phyloP scores from a whole-genome alignment of 2,888 invertebrate species.

The Lissonota sp. region DNA sequence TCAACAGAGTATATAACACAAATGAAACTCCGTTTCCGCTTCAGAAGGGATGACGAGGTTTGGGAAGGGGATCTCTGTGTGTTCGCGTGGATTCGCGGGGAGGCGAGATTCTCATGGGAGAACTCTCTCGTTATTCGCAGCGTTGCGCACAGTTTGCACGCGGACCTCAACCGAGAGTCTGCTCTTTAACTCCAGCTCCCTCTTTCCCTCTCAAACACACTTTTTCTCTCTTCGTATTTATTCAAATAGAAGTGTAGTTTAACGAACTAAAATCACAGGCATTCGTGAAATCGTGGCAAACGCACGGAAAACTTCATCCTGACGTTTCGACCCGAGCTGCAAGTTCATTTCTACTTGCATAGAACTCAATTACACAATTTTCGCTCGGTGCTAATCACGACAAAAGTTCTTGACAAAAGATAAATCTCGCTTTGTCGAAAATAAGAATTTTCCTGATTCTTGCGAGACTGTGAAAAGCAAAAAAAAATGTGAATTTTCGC shows the following conservation, averaged over 20 bases:
- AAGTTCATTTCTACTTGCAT: not conserved
- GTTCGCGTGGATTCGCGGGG: constrained; percentile 40
- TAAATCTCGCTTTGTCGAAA: no score
- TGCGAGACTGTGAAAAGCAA: no score
- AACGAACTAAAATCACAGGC: not conserved
- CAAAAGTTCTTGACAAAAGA: not conserved
- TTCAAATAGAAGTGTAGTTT: not conserved
- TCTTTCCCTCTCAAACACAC: not conserved
- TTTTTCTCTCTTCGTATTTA: constrained; percentile 1
- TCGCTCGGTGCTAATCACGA: not conserved
- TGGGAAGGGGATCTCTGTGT: constrained; percentile 36
- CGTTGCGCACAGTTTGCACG: constrained; percentile 63
- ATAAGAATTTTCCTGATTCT: no score
- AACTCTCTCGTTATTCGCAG: constrained; percentile 40
- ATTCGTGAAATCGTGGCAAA: constrained; percentile 14
- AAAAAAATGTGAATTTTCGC: no score
- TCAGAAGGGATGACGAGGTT: constrained; percentile 49
- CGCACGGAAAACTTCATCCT: constrained; percentile 20
- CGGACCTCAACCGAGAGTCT: constrained; percentile 60
- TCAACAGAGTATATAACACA: not conserved
- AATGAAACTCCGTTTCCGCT: constrained; percentile 47
- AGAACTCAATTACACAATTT: constrained; percentile 31
- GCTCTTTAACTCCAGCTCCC: constrained; percentile 5
- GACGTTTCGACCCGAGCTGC: not conserved
- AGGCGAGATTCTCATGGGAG: constrained; percentile 49